Percentiles rank a stretch among this genome's conserved stretches.
Conservation (phyloP, 2,797 vertebrate species). For the Amniataba percoides region DNA sequence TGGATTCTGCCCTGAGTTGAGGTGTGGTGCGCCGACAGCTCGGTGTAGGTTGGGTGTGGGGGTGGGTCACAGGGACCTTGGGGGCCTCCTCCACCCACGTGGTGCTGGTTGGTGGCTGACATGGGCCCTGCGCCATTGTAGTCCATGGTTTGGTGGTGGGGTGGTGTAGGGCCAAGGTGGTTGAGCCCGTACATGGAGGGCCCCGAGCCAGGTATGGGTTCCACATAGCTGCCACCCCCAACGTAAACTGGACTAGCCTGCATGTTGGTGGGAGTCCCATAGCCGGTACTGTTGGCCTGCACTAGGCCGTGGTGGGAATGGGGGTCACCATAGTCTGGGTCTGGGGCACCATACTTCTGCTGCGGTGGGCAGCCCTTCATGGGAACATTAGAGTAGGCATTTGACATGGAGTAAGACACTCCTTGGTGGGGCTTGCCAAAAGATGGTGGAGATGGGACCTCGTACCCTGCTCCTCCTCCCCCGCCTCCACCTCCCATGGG, state of each 20-base stretch:
- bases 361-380: conserved; percentile 94
- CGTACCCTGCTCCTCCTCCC: conserved; percentile 88
- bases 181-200: conserved; percentile 96
- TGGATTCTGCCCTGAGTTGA: conserved; percentile 99
- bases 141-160: conserved; percentile 94
- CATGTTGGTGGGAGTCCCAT: conserved; percentile 88
- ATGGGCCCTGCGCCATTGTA: conserved; percentile 91
- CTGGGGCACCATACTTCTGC: conserved; percentile 92
- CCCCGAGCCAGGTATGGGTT: conserved; percentile 92
- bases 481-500: conserved; percentile 88
- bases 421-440: conserved; percentile 95
- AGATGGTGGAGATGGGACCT: conserved; percentile 93
- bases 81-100: conserved; percentile 80
- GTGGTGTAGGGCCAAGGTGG: conserved; percentile 92
- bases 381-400: conserved; percentile 91
- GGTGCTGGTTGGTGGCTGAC: conserved; percentile 92
- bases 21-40: conserved; percentile 95
- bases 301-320: conserved; percentile 90
- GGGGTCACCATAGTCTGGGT: conserved; percentile 89
- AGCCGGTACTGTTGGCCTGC: conserved; percentile 91
- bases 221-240: conserved; percentile 91
- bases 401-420: conserved; percentile 92
- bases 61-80: conserved; percentile 92
- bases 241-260: conserved; percentile 96
- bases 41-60: conserved; percentile 90